Base-by-base conservation (phyloP, 1,140 invertebrate species). In the Hetaerina americana region DNA sequence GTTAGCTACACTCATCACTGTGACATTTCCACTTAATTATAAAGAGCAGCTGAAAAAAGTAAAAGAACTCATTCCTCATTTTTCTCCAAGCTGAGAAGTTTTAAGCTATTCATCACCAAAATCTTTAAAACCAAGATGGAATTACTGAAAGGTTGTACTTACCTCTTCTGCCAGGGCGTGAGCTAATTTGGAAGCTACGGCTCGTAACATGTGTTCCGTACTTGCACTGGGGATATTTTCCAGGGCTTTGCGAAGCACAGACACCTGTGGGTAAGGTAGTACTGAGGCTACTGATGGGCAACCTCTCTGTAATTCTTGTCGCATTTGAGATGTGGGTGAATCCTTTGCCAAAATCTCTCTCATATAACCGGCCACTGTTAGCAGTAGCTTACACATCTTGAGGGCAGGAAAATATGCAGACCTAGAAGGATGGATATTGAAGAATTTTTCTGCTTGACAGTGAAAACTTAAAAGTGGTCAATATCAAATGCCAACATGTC, bases 381-480 rank as follows among this genome's bases (percentile, higher is more conserved):
- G 83, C 74, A 95, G 86, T 26, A 98, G 80, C 82, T 97, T 98
- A 70, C 89, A 90, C 69, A 98, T 84, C 80, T 94, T 93, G 68
- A 98, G 83, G 68, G 96, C 89, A 67, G 92, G 90, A 75, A 95
- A 84, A 81, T 94, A 95, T 0, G 94, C 94, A 66, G 91, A 89
- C 77, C 87, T 87, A 78, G 22, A 79, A 76, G 22, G 40, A 57
- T 57, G 1, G 1, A 57, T 57, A n/a, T n/a, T n/a, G n/a, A n/a
- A n/a, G n/a, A n/a, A n/a, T n/a, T n/a, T n/a, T n/a, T n/a, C n/a
- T n/a, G n/a, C n/a, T n/a, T n/a, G n/a, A n/a, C n/a, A n/a, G n/a
- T n/a, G n/a, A n/a, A n/a, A n/a, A n/a, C n/a, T n/a, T n/a, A n/a
- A n/a, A n/a, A n/a, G n/a, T n/a, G n/a, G n/a, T n/a, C n/a, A n/a